phyloP scores from a whole-genome alignment of 2,888 invertebrate species.

The Rhyacophila evoluta region DNA sequence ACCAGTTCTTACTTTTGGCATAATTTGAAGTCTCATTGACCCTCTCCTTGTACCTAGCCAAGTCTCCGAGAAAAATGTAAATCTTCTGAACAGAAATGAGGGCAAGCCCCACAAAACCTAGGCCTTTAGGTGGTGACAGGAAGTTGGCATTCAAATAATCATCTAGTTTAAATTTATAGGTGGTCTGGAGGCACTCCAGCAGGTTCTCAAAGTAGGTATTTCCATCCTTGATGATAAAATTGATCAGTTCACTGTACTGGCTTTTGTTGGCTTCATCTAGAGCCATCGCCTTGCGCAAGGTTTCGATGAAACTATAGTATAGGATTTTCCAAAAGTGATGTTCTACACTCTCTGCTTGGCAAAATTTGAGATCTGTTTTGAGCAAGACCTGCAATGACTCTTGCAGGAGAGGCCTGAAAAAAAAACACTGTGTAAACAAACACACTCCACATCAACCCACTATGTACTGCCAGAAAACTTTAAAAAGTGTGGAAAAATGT shows the following conservation, averaged over 20 bases:
- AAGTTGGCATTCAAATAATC: conserved; percentile 73
- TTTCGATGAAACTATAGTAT: conserved; percentile 89
- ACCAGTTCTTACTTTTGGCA: conserved; percentile 82
- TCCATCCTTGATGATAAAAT: conserved; percentile 83
- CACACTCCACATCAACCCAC: too few relatives aligned
- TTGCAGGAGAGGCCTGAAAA: conserved; percentile 72
- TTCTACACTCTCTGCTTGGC: conserved; percentile 88
- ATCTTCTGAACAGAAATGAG: conserved; percentile 89
- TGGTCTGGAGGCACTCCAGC: conserved; percentile 78
- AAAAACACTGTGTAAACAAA: too few relatives aligned
- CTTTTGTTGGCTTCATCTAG: conserved; percentile 74
- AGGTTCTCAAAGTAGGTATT: conserved; percentile 82
- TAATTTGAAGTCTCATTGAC: conserved; percentile 85
- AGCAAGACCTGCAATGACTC: conserved; percentile 76
- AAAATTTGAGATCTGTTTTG: conserved; percentile 85
- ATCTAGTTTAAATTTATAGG: conserved; percentile 79
- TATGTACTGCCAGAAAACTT: too few relatives aligned
- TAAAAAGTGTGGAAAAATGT: too few relatives aligned
- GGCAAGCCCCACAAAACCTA: conserved; percentile 79
- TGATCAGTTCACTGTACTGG: conserved; percentile 74
- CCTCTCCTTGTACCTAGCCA: conserved; percentile 91
- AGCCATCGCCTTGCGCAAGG: conserved; percentile 77
- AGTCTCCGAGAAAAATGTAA: conserved; percentile 90
- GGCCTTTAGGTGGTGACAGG: conserved; percentile 72
- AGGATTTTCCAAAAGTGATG: conserved; percentile 92